Conservation (phyloP, 2,888 invertebrate species). For the Athetis lepigone region DNA sequence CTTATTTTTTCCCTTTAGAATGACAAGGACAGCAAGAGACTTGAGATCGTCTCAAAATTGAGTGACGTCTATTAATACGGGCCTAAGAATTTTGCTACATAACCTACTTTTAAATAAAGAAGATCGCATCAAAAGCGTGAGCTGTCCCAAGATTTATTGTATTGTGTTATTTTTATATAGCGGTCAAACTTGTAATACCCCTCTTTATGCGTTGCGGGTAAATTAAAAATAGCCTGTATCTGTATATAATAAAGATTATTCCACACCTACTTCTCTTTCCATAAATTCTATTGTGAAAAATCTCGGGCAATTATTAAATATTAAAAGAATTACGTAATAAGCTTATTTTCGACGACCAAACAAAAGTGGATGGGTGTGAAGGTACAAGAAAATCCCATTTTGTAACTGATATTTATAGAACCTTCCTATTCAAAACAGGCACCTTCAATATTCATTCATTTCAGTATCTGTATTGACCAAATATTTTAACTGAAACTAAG, state of each 20-base stretch:
- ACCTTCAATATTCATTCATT: conserved; percentile 45
- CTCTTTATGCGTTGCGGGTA: too few relatives aligned
- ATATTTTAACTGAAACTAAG: conserved; percentile 52
- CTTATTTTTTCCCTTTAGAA: too few relatives aligned
- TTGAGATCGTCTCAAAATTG: too few relatives aligned
- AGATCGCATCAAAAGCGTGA: too few relatives aligned
- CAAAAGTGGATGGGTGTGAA: conserved; percentile 2
- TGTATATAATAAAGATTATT: neutral
- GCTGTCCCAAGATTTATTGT: too few relatives aligned
- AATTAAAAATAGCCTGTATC: too few relatives aligned
- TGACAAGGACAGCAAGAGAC: too few relatives aligned
- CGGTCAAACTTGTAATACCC: too few relatives aligned
- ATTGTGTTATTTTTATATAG: too few relatives aligned
- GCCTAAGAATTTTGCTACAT: too few relatives aligned
- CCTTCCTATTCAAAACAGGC: conserved; percentile 29
- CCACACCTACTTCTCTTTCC: neutral
- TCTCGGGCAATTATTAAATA: neutral
- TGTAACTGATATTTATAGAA: conserved; percentile 7
- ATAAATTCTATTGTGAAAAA: neutral
- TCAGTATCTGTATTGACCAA: conserved; percentile 52
- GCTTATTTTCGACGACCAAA: neutral
- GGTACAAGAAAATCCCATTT: conserved; percentile 18
- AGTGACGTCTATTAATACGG: too few relatives aligned
- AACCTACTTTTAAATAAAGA: too few relatives aligned
- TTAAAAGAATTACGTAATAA: neutral